phyloP scores from a whole-genome alignment of 1,140 invertebrate genomes.

The Globodera ellingtonae region DNA sequence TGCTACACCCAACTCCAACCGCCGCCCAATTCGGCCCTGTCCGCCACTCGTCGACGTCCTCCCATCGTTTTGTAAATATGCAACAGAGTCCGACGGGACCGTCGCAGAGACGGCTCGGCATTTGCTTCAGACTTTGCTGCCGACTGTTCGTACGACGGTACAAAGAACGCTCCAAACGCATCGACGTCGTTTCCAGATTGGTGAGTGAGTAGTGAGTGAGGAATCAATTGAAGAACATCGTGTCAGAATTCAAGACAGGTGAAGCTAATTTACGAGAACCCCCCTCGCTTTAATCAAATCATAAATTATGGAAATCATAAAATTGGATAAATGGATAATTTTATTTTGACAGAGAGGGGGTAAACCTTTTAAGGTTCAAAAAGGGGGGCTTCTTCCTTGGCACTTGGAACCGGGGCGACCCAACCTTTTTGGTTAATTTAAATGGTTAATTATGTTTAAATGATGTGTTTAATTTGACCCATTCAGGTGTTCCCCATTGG shows the following conservation, averaged over 20 bases:
- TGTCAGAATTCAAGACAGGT: too few relatives aligned
- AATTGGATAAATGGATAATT: too few relatives aligned
- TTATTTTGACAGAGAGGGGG: too few relatives aligned
- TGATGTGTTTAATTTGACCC: not conserved
- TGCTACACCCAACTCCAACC: constrained; percentile 28
- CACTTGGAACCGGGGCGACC: too few relatives aligned
- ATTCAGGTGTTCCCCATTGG: constrained; percentile 64
- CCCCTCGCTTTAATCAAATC: too few relatives aligned
- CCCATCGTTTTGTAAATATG: not conserved
- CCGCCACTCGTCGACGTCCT: not conserved
- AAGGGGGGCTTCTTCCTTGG: too few relatives aligned
- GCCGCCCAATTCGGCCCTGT: not conserved
- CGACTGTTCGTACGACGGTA: constrained; percentile 57
- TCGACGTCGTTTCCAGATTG: constrained; percentile 60
- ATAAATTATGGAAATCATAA: too few relatives aligned
- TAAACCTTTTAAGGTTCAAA: too few relatives aligned
- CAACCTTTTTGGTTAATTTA: too few relatives aligned
- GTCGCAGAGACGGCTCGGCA: not conserved
- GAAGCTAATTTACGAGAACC: too few relatives aligned
- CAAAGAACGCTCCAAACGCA: constrained; percentile 60
- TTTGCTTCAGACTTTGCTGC: constrained; percentile 53
- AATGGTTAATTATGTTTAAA: not conserved
- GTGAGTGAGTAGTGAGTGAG: constrained; percentile 21
- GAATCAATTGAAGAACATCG: too few relatives aligned
- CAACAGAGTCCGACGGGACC: constrained; percentile 10